Evolutionary conservation across 2,113 vertebrate species (phyloP).

Genomic region (Tauraco erythrolophus): DNA sequence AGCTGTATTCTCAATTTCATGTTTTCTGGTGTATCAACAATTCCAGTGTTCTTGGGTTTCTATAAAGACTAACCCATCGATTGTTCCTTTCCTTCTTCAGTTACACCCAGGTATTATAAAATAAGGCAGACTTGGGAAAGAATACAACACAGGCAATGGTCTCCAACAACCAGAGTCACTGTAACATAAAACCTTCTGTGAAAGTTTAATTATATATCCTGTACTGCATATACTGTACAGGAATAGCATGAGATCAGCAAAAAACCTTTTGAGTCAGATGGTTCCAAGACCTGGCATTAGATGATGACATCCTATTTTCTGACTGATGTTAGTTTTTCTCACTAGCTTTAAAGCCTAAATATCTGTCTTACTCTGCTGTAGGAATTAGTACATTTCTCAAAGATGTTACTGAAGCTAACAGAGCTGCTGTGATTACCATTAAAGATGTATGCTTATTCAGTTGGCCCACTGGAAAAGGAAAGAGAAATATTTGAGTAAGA

Average conservation of each 20-base stretch:
- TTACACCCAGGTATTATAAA: neutral
- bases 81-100: neutral
- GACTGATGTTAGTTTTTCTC: neutral
- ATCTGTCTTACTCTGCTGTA: neutral
- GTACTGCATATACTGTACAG: neutral
- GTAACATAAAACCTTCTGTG: neutral
- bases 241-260: neutral
- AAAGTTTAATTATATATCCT: neutral
- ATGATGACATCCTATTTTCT: neutral
- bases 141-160: neutral
- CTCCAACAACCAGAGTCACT: neutral
- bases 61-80: neutral
- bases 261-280: neutral
- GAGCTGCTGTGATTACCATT: neutral
- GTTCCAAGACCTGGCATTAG: neutral
- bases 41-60: neutral
- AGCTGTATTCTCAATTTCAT: neutral
- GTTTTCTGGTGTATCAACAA: neutral
- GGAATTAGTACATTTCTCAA: neutral
- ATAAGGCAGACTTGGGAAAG: neutral
- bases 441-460: neutral
- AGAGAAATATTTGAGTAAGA: neutral
- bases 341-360: neutral
- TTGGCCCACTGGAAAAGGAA: neutral
- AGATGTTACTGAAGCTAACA: neutral